Evolutionary conservation across 2,113 vertebrate genomes (phyloP), one percentile per base, ranked within the genome.

Genomic region (Notarius quadriscutis): DNA sequence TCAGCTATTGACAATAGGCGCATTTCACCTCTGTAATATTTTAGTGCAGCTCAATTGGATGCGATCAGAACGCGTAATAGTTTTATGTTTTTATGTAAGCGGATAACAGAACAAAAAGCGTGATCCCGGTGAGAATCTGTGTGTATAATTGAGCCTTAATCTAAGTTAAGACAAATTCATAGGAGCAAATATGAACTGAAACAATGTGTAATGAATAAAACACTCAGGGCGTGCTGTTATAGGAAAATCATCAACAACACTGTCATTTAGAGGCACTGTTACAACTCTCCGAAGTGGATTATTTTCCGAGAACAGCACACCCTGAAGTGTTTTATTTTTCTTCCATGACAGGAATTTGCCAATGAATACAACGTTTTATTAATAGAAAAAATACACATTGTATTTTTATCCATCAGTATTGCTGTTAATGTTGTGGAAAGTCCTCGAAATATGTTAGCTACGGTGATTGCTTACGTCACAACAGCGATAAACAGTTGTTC

Each of bases 1-100:
- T 87, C 75, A 78, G 83, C 88, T 88, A 34, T 85, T 85, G 30
- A 77, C 77, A 89, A 88, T 60, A 83, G 20, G n/a, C 69, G 50
- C 27, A 27, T 85, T 81, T 88, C 34, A 86, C 84, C 86, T 78
- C 48, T 57, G 74, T 83, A 74, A 83, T 83, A 71, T 74, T 82
- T 89, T 60, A 74, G 34, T 67, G 20, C 77, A 11, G 74, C 62
- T 75, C 53, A 65, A 84, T 77, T 63, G 81, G 34, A 57, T 30
- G 53, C 12, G 7, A 18, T 58, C 67, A 4, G 18, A 48, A 34
- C 75, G 11, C 41, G 3, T 30, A 20, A 65, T 41, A 81, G n/a
- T 65, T 15, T 41, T 41, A 41, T 41, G 41, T 41, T 41, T 62
- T 22, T 25, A 78, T 55, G 51, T 55, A 25, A 60, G 65, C 17